Conservation (phyloP, 2,113 vertebrate genomes). For the Hyperoodon ampullatus region DNA sequence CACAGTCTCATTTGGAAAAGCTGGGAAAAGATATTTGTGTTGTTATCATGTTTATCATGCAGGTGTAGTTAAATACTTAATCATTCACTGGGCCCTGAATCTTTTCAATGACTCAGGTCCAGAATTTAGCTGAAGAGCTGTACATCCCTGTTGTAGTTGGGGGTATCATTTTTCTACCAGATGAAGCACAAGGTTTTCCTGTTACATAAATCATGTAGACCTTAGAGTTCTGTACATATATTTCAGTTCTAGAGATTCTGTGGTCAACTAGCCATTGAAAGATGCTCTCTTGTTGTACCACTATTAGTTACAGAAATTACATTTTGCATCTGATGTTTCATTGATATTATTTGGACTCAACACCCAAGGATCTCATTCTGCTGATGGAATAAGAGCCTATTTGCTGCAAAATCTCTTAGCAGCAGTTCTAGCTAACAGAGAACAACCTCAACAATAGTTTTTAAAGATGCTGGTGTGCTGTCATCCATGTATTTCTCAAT, state of each 20-base stretch:
- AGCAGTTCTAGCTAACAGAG: background rate
- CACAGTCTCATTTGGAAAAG: background rate
- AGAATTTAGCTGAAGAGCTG: background rate
- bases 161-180: background rate
- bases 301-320: slow-evolving; percentile 17
- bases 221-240: background rate
- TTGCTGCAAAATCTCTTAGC: background rate
- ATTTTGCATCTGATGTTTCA: background rate
- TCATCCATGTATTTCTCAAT: background rate
- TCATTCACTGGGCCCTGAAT: background rate
- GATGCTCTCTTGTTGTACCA: background rate
- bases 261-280: background rate
- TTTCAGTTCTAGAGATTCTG: background rate
- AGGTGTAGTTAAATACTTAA: background rate
- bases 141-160: background rate
- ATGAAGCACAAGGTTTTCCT: background rate
- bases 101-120: background rate
- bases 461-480: background rate
- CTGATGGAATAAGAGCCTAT: background rate
- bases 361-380: background rate
- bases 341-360: slow-evolving; percentile 4
- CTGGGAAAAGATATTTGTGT: background rate
- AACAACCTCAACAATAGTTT: background rate
- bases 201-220: background rate
- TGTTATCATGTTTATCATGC: background rate